phyloP scores from a whole-genome alignment of 1,140 invertebrate genomes.

The Drosophila bocki region DNA sequence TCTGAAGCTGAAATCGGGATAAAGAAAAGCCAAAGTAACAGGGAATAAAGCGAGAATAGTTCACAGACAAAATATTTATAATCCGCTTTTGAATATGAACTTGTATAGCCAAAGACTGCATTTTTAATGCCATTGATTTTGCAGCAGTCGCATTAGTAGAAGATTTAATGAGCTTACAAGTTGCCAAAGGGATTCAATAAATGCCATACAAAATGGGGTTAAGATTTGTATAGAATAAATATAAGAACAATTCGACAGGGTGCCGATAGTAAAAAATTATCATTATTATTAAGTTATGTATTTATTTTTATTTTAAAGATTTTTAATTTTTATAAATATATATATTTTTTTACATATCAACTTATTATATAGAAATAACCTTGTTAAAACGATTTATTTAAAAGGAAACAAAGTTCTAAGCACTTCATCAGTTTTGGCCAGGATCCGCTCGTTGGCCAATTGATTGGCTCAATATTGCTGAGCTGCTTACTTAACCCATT shows the following conservation, averaged over 20 bases:
- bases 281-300: no score
- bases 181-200: background rate
- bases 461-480: constrained; percentile 38
- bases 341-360: background rate
- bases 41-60: background rate
- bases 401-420: constrained; percentile 1
- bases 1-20: constrained; percentile 13
- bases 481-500: constrained; percentile 55
- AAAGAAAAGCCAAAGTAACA: background rate
- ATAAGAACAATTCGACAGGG: no score
- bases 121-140: constrained; percentile 9
- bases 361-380: background rate
- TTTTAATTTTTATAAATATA: no score
- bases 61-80: constrained; percentile 20
- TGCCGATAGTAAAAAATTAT: no score
- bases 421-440: background rate
- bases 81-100: constrained; percentile 26
- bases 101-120: background rate
- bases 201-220: background rate
- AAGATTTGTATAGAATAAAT: background rate
- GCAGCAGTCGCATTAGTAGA: background rate
- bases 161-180: background rate
- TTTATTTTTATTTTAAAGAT: no score
- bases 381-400: background rate
- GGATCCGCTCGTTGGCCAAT: background rate